Evolutionary conservation across 53 echinoderm and acorn worm genomes (phyloP), one percentile per base, ranked within the genome.

Genomic region (Stichopus horrens): DNA sequence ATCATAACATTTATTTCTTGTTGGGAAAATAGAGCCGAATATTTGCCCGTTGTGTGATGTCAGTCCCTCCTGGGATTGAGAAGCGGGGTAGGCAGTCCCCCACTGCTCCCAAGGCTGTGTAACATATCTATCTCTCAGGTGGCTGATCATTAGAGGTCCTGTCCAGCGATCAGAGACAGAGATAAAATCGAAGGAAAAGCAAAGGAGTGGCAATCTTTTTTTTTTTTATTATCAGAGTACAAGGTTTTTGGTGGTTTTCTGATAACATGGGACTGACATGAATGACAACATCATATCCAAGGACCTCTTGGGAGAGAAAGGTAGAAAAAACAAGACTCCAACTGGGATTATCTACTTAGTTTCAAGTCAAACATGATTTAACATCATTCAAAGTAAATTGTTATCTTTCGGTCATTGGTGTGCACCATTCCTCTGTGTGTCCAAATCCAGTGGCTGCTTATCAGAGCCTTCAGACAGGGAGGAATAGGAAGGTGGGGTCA

Each of bases 1-100:
- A 56, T 81, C 81, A 81, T 81, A 81, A 81, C 81, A 81, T 81
- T 81, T 20, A 58, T 81, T 81, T 81, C 81, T 57, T 81, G 81
- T 81, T 81, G 81, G 81, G 81, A 81, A 81, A 81, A 81, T 81
- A 81, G 81, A 58, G 56, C 57, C 81, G 9, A 56, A 57, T 81
- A 56, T 23, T 81, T 53, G 20, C 57, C 81, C 19, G 10, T 18
- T 56, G 81, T 21, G 71, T 57, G 58, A 81, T 81, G 10, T 13
- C 23, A 55, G 81, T 57, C 81, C 81, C 22, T 21, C 58, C 56
- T 58, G 81, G 81, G 81, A 58, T 21, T 81, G 57, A 58, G 21
- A 11, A 16, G n/a, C 56, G 19, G 21, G 81, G 55, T 21, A 18
- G 16, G 21, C 56, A 57, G 79, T 55, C 10, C 81, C 71, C 81